A percentile compares a stretch with the other conserved stretches of the same genome.
Conservation (phyloP, 1,140 invertebrate genomes). For the Aricia agestis region DNA sequence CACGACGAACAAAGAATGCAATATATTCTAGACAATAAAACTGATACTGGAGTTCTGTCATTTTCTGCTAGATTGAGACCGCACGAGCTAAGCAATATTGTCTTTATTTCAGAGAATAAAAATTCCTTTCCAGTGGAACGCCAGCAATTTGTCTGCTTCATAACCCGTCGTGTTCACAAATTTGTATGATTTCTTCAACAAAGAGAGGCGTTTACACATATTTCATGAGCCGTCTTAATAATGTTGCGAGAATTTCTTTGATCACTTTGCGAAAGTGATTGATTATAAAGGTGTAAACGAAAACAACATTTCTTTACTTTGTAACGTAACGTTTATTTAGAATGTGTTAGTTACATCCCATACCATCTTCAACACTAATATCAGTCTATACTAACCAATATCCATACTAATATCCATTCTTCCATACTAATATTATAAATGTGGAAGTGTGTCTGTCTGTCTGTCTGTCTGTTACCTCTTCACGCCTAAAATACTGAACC, state of each 20-base stretch:
- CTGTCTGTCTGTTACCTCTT: too few species aligned
- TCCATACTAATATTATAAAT: too few species aligned
- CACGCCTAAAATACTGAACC: too few species aligned
- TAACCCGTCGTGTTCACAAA: slow-evolving; percentile 22
- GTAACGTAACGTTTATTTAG: too few species aligned
- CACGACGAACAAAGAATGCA: background rate
- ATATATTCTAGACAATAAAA: slow-evolving; percentile 6
- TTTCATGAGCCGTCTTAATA: background rate
- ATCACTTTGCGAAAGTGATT: background rate
- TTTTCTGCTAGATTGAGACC: background rate
- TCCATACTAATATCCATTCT: too few species aligned
- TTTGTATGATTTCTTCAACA: slow-evolving; percentile 15
- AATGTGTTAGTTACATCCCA: too few species aligned
- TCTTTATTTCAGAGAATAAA: slow-evolving; percentile 22
- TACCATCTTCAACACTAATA: too few species aligned
- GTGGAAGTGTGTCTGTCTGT: too few species aligned
- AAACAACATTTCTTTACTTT: background rate
- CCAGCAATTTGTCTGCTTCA: slow-evolving; percentile 20
- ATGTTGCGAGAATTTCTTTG: background rate
- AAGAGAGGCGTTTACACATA: slow-evolving; percentile 11
- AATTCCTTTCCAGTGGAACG: slow-evolving; percentile 18
- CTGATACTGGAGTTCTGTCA: slow-evolving; percentile 1
- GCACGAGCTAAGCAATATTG: slow-evolving; percentile 11
- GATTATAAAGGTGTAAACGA: background rate
- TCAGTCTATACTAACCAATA: too few species aligned